Conservation (phyloP, 2,797 vertebrate species). For the Crenuchus spilurus region DNA sequence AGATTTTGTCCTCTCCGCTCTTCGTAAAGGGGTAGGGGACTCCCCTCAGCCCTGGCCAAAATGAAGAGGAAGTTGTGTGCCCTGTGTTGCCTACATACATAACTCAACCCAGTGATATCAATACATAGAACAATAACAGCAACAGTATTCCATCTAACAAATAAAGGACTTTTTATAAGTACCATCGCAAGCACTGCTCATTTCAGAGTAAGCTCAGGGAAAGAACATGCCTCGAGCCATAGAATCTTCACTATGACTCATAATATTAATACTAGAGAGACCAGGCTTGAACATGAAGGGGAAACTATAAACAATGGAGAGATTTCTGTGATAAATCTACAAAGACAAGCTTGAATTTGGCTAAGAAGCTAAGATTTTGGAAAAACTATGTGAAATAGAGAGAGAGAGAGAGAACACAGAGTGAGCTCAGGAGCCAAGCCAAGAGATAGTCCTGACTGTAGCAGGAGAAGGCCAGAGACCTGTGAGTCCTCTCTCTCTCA, state of each 20-base stretch:
- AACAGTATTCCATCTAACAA: not conserved
- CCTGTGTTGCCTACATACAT: no score
- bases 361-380: not conserved
- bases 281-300: conserved; percentile 11
- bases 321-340: not conserved
- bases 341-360: conserved; percentile 16
- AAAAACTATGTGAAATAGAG: not conserved
- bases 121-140: no score
- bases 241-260: not conserved
- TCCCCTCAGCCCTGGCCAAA: no score
- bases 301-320: conserved; percentile 3
- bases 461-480: conserved; percentile 6
- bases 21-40: no score
- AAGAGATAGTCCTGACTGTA: not conserved
- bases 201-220: not conserved
- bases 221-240: not conserved
- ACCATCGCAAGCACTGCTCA: not conserved
- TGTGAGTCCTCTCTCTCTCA: conserved; percentile 9
- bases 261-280: not conserved
- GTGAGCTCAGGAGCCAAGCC: not conserved
- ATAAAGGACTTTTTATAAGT: no score
- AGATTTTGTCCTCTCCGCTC: no score
- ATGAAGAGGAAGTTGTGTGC: no score
- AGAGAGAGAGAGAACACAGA: not conserved
- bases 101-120: no score